Percentiles rank a stretch among this genome's conserved stretches.
Evolutionary conservation across 2,113 vertebrate species (phyloP).

Genomic region (Petrocephalus zakoni): DNA sequence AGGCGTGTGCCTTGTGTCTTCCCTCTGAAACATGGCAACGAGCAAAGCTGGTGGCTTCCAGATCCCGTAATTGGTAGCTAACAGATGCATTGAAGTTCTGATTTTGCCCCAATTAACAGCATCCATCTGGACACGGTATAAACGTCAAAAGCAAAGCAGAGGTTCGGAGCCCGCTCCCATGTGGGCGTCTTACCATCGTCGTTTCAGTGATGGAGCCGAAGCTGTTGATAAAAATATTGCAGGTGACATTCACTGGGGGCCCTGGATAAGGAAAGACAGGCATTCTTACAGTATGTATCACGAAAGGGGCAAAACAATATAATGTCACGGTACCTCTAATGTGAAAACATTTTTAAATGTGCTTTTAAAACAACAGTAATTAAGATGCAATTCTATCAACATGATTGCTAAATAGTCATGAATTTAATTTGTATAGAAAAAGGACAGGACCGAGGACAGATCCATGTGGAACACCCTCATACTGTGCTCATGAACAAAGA

Average conservation of each 20-base stretch:
- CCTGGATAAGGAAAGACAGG: constrained; percentile 54
- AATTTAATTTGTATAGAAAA: not conserved
- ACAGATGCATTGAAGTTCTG: not conserved
- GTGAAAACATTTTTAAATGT: too few relatives aligned
- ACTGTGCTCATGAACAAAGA: not conserved
- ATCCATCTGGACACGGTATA: not conserved
- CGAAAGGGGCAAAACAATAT: not conserved
- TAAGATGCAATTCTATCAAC: not conserved
- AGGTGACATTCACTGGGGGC: constrained; percentile 88
- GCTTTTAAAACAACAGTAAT: not conserved
- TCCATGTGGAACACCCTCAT: not conserved
- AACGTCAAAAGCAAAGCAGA: not conserved
- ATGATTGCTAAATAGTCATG: not conserved
- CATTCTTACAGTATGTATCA: not conserved
- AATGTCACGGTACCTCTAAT: not conserved
- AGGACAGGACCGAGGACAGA: not conserved
- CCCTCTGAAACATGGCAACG: not conserved
- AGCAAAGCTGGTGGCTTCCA: not conserved
- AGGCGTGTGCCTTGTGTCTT: not conserved
- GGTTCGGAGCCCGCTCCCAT: not conserved
- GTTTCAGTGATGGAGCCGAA: constrained; percentile 89
- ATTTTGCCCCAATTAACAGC: constrained; percentile 1
- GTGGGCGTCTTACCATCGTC: constrained; percentile 75
- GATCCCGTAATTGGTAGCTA: not conserved
- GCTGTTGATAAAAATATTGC: constrained; percentile 97